phyloP scores from a whole-genome alignment of 1,140 invertebrate species.

The Portunus trituberculatus region DNA sequence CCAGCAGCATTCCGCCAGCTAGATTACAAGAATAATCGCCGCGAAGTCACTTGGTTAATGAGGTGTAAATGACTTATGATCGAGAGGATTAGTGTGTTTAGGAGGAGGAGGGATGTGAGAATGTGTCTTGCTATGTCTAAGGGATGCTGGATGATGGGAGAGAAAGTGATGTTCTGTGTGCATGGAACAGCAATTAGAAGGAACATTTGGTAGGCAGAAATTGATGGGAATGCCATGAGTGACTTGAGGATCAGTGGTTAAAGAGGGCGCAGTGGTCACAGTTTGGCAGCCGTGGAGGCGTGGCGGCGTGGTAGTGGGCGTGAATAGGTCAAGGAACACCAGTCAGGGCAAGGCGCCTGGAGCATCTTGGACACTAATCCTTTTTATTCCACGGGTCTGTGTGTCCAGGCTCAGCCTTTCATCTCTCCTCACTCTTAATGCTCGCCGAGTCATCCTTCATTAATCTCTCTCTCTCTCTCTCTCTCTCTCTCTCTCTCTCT shows the following conservation, averaged over 20 bases:
- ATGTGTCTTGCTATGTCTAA: too few relatives aligned
- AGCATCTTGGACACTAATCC: background rate
- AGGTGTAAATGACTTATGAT: too few relatives aligned
- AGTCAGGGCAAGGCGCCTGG: background rate
- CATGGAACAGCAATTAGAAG: background rate
- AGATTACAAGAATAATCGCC: too few relatives aligned
- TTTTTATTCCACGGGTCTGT: background rate
- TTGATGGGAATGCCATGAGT: background rate
- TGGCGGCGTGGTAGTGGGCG: background rate
- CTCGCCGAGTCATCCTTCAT: background rate
- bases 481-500: slow-evolving; percentile 39
- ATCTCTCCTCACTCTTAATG: background rate
- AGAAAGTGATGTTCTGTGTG: background rate
- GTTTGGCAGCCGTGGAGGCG: background rate
- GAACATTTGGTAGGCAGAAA: background rate
- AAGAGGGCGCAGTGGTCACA: background rate
- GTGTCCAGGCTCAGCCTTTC: background rate
- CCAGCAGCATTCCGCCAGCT: too few relatives aligned
- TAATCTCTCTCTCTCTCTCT: slow-evolving; percentile 27
- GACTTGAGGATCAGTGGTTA: background rate
- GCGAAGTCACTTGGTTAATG: too few relatives aligned
- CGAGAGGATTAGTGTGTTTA: too few relatives aligned
- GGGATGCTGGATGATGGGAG: background rate
- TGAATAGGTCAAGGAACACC: background rate
- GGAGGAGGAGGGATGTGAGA: too few relatives aligned